Percentiles rank a stretch among this genome's conserved stretches.
Evolutionary conservation across 2,888 invertebrate species (phyloP).

Genomic region (Limnephilus rhombicus): DNA sequence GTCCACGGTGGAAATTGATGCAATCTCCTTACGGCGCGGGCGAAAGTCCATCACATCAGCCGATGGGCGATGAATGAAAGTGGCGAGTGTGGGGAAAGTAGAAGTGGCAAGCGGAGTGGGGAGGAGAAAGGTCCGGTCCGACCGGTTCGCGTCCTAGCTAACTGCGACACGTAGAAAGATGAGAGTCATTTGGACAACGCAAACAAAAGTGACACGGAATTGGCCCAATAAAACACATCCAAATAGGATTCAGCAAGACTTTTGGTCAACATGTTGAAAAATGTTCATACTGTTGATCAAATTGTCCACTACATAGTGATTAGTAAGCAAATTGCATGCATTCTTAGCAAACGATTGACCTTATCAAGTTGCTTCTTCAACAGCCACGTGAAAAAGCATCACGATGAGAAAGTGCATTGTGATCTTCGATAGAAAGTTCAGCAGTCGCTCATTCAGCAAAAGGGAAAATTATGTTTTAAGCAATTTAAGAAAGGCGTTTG

Average conservation of each 20-base stretch:
- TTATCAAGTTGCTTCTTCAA: not conserved
- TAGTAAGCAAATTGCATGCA: not conserved
- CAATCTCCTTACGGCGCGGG: slow-evolving; percentile 13
- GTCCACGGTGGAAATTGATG: slow-evolving; percentile 2
- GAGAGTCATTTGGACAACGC: not conserved
- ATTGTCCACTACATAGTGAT: not conserved
- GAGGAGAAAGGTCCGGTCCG: slow-evolving; percentile 45
- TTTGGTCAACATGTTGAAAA: not conserved
- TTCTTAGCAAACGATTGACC: not conserved
- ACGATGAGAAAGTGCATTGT: not conserved
- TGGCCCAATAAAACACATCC: not conserved
- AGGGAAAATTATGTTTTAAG: not conserved
- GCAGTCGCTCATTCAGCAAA: not conserved
- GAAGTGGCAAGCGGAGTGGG: slow-evolving; percentile 15
- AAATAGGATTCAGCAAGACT: too few species aligned
- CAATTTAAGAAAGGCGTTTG: not conserved
- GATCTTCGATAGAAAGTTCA: not conserved
- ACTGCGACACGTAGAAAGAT: not conserved
- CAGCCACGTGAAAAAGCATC: not conserved
- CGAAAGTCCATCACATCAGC: slow-evolving; percentile 25
- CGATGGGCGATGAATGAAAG: slow-evolving; percentile 40
- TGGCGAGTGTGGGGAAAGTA: slow-evolving; percentile 39
- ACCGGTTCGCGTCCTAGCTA: slow-evolving; percentile 49
- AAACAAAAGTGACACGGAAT: not conserved
- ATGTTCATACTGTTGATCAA: not conserved